These are phyloP conservation scores for Takifugu bimaculatus DNA, from an alignment of 2,113 vertebrate species.

Conservation along the genomic window DNA sequence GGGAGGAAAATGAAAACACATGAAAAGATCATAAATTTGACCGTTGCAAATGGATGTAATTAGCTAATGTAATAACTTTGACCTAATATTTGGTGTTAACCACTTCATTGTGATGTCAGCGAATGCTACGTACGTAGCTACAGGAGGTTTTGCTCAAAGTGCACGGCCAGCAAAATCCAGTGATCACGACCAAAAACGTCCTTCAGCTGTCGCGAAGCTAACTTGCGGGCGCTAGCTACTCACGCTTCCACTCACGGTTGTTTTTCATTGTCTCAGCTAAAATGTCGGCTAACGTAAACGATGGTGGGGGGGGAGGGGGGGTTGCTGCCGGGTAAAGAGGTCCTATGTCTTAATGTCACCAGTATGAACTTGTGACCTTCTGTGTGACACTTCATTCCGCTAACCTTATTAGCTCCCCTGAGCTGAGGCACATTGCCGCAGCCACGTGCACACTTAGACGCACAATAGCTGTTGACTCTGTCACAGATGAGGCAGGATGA, in stretches of 20 bases:
- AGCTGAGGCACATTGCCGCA: slow-evolving; percentile 28
- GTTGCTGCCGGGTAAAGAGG: slow-evolving; percentile 45
- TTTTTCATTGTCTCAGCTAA: neutral
- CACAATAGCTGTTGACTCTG: slow-evolving; percentile 14
- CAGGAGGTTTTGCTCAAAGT: too few species aligned
- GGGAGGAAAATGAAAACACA: too few species aligned
- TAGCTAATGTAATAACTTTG: too few species aligned
- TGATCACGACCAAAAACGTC: slow-evolving; percentile 5
- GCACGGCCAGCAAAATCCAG: too few species aligned
- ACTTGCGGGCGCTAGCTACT: slow-evolving; percentile 10
- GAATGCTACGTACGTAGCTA: too few species aligned
- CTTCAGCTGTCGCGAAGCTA: slow-evolving; percentile 56
- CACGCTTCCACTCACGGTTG: neutral
- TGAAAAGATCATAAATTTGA: too few species aligned
- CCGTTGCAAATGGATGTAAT: too few species aligned
- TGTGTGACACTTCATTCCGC: slow-evolving; percentile 45
- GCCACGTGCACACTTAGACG: slow-evolving; percentile 3
- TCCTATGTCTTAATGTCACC: slow-evolving; percentile 50
- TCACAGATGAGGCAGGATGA: slow-evolving; percentile 24
- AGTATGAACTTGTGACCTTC: slow-evolving; percentile 60
- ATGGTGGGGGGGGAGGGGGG: slow-evolving; percentile 19
- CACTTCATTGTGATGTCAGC: too few species aligned
- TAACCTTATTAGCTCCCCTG: slow-evolving; percentile 56
- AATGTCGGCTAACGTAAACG: slow-evolving; percentile 14
- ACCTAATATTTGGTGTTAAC: too few species aligned